A percentile compares a stretch with the other conserved stretches of the same genome.
phyloP scores from a whole-genome alignment of 1,140 invertebrate species.

The Diplogasteroides magnus region DNA sequence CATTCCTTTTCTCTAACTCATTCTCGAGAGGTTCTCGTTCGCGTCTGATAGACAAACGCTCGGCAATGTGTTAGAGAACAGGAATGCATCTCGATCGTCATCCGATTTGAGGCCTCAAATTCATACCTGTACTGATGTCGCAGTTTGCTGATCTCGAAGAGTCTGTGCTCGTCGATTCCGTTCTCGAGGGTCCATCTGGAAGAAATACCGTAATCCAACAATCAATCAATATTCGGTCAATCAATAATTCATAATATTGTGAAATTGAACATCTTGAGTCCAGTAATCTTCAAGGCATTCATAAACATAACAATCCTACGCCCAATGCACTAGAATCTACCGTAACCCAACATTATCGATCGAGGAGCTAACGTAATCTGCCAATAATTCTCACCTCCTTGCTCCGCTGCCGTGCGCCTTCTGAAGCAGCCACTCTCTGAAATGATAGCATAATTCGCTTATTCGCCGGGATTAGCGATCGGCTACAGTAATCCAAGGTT shows the following conservation, averaged over 20 bases:
- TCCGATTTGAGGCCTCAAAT: too few relatives aligned
- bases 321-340: too few relatives aligned
- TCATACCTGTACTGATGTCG: conserved; percentile 67
- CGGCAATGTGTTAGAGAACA: too few relatives aligned
- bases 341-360: too few relatives aligned
- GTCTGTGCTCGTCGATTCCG: conserved; percentile 87
- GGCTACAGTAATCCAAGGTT: background rate
- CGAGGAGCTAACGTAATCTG: too few relatives aligned
- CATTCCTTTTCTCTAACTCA: too few relatives aligned
- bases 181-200: conserved; percentile 77
- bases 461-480: background rate
- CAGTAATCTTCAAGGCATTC: too few relatives aligned
- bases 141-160: conserved; percentile 91
- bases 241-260: background rate
- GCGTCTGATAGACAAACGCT: too few relatives aligned
- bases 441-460: background rate
- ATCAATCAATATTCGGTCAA: background rate
- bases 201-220: too few relatives aligned
- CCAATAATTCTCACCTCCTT: background rate
- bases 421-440: conserved; percentile 23
- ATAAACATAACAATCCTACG: too few relatives aligned
- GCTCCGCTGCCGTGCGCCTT: conserved; percentile 13
- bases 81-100: too few relatives aligned
- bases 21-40: too few relatives aligned
- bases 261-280: background rate